Base-by-base conservation (phyloP, 2,113 vertebrate genomes). In the Haemorhous mexicanus region DNA sequence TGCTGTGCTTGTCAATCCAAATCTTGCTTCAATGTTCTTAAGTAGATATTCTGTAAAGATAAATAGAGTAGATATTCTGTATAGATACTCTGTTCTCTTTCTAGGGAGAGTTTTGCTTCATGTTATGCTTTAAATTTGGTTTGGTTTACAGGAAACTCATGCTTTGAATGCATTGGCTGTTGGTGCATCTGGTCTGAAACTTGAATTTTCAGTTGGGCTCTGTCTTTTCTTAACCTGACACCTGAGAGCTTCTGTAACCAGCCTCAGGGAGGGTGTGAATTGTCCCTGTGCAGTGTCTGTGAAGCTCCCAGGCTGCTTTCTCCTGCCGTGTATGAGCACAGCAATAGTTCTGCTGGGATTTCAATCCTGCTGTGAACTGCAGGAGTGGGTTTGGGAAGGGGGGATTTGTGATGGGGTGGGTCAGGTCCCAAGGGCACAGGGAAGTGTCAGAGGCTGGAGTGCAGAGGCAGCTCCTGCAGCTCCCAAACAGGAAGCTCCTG, bases 271-370 rank as follows among this genome's bases (percentile, higher is more conserved):
- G 70, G 35, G 27, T 72, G 86, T 64, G 76, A 89, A n/a, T 33
- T 2, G 4, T 66, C 41, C 16, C n/a, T 32, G 0, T 22, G 6
- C 1, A 1, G 7, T 20, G 14, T 1, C 52, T 55, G 21, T 20
- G 43, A 32, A 47, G 27, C 52, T 75, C 26, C 63, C 39, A 7
- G 41, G 47, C 75, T 89, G 61, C 24, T 83, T 79, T 80, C 63
- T 50, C 16, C 0, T 32, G 44, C 26, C 18, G 30, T 6, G 2
- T 4, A 6, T 6, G 11, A 67, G 20, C 62, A 22, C 41, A 46
- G n/a, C 19, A 9, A 2, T 7, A 6, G 7, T 39, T 61, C 61
- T 72, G 7, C 1, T 2, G 20, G 24, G 46, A 12, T 56, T 37
- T 41, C 28, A 18, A 4, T 23, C 14, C 50, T 1, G 0, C 52